Evolutionary conservation across 1,140 invertebrate species (phyloP).

Genomic region (Latrodectus geometricus): DNA sequence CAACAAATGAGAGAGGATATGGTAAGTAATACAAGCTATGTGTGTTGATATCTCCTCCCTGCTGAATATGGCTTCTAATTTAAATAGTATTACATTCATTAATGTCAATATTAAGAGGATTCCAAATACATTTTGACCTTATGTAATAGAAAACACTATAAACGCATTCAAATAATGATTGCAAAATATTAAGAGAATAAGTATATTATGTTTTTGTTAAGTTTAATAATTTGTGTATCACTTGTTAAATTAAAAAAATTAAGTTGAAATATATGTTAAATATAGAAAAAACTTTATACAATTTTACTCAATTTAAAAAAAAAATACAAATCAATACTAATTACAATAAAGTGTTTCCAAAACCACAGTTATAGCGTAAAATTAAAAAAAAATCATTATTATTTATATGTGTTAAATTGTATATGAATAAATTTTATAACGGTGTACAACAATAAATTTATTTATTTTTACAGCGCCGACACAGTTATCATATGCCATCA

Average conservation of each 20-base stretch:
- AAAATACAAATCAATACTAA: not conserved
- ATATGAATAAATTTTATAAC: no score
- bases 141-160: no score
- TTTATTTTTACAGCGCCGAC: slow-evolving; percentile 28
- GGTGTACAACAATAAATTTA: not conserved
- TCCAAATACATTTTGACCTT: no score
- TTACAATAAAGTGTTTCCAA: not conserved
- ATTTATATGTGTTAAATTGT: no score
- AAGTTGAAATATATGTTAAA: no score
- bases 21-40: slow-evolving; percentile 4
- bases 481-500: slow-evolving; percentile 50
- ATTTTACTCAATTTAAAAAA: not conserved
- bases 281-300: not conserved
- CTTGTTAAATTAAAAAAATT: no score
- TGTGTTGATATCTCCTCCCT: not conserved
- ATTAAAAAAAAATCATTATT: not conserved
- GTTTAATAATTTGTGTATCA: not conserved
- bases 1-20: slow-evolving; percentile 61
- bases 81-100: no score
- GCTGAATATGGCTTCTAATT: no score
- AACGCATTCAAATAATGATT: no score
- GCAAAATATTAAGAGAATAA: not conserved
- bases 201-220: not conserved
- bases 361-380: not conserved
- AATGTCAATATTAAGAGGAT: no score